A percentile compares a stretch with the other conserved stretches of the same genome.
phyloP scores from a whole-genome alignment of 2,888 invertebrate species.

The Diaprepes abbreviatus region DNA sequence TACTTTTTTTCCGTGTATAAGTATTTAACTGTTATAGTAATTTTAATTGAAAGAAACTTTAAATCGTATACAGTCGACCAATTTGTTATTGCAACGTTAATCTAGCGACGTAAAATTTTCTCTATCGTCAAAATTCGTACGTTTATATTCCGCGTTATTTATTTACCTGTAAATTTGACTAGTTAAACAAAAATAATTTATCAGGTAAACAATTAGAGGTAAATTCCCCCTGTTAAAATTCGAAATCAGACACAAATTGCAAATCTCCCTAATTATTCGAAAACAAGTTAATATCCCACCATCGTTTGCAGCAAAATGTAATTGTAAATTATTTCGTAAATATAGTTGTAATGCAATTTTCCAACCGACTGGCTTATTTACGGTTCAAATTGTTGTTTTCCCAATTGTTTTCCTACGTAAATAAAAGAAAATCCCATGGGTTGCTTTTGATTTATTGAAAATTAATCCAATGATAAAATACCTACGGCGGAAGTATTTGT shows the following conservation, averaged over 20 bases:
- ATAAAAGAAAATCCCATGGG: slow-evolving; percentile 2
- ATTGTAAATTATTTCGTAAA: slow-evolving; percentile 17
- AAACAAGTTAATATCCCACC: slow-evolving; percentile 17
- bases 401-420: slow-evolving; percentile 1
- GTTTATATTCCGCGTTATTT: too few relatives aligned
- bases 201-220: neutral
- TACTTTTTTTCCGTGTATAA: too few relatives aligned
- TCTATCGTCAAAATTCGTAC: too few relatives aligned
- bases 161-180: too few relatives aligned
- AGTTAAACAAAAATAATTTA: neutral
- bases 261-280: slow-evolving; percentile 4
- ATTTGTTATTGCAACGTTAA: too few relatives aligned
- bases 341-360: slow-evolving; percentile 30
- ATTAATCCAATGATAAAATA: neutral
- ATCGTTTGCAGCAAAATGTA: slow-evolving; percentile 12
- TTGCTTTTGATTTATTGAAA: neutral
- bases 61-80: too few relatives aligned
- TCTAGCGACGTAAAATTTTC: too few relatives aligned
- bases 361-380: slow-evolving; percentile 24
- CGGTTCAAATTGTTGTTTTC: slow-evolving; percentile 28
- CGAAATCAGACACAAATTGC: slow-evolving; percentile 1
- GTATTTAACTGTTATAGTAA: too few relatives aligned
- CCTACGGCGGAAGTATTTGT: too few relatives aligned
- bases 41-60: too few relatives aligned
- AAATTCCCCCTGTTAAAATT: neutral